Base-by-base conservation (phyloP, 2,797 vertebrate genomes). In the Chanos chanos region DNA sequence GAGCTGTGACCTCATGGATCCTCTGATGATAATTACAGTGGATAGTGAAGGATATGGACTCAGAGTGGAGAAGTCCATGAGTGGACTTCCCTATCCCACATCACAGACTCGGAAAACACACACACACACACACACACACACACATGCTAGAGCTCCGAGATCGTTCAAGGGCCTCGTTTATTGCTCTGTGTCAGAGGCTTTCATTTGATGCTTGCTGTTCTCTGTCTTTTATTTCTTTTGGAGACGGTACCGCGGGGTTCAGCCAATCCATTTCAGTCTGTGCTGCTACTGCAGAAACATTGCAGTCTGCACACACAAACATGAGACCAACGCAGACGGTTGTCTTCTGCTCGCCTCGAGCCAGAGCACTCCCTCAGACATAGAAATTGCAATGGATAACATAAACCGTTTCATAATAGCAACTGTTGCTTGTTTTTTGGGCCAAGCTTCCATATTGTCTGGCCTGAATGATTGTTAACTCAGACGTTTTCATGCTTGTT, bases 121-220 rank as follows among this genome's bases (percentile, higher is more conserved):
- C 56, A 33, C 21, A 45, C 37, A 40, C 61, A 52, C 44, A 12
- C n/a, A n/a, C n/a, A n/a, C n/a, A 54, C 59, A 50, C 68, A 45
- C 56, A 30, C 63, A 41, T 24, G 21, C 37, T 60, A 59, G 62
- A 54, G 10, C 45, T 34, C 24, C 60, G 37, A 75, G 65, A 77
- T 52, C 68, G 67, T 79, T 76, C 73, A 75, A 76, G 59, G 71
- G 67, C 63, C 37, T 72, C 67, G 69, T 86, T 86, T 85, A 82
- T 84, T 67, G 77, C 71, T 78, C 66, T 64, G 77, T 78, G 77
- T 79, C 77, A 80, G 54, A 56, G 45, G 28, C 40, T 73, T 84
- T 81, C 78, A 83, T 82, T 83, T 74, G 65, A 78, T 66, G 60
- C 45, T 72, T 19, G 4, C 59, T 19, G 3, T 70, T 34, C 27